Evolutionary conservation across 1,140 invertebrate genomes (phyloP).

Genomic region (Papilio glaucus): DNA sequence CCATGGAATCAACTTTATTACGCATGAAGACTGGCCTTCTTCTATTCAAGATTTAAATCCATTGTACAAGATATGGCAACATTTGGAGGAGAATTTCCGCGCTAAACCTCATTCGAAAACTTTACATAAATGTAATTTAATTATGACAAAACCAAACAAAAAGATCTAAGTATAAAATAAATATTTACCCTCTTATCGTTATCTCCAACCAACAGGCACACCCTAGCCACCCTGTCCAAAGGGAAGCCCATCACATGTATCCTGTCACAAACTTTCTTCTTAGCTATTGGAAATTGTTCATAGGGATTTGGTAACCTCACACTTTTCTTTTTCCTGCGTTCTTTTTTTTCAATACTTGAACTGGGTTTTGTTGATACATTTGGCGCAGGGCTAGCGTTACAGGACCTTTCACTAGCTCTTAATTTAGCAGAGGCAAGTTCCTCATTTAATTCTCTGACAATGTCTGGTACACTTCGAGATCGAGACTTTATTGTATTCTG

Average conservation of each 20-base stretch:
- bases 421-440: conserved; percentile 85
- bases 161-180: not conserved
- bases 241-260: conserved; percentile 94
- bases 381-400: conserved; percentile 70
- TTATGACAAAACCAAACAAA: not conserved
- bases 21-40: no score
- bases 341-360: conserved; percentile 56
- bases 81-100: no score
- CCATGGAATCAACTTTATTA: no score
- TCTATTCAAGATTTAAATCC: no score
- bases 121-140: no score
- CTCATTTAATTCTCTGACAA: conserved; percentile 88
- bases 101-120: no score
- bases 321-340: conserved; percentile 56
- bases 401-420: conserved; percentile 76
- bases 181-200: conserved; percentile 93
- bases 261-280: conserved; percentile 86
- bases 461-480: conserved; percentile 88
- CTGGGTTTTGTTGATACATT: conserved; percentile 50
- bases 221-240: conserved; percentile 89
- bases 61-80: no score
- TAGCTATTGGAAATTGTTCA: conserved; percentile 80
- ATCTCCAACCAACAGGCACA: conserved; percentile 88
- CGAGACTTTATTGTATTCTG: conserved; percentile 78
- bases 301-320: conserved; percentile 9